phyloP scores from a whole-genome alignment of 1,140 invertebrate species.

The Diuraphis noxia region DNA sequence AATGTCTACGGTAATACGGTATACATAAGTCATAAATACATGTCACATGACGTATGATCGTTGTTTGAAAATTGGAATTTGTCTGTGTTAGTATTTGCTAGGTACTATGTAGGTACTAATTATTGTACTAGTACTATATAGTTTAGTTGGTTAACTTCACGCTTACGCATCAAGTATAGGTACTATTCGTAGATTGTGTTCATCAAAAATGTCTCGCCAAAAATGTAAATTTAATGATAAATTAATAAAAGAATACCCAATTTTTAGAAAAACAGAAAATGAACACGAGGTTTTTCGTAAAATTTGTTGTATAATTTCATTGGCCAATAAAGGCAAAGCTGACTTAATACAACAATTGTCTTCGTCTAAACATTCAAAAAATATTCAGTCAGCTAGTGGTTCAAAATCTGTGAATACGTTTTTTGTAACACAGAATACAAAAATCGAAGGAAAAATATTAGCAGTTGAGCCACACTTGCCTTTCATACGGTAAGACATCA shows the following conservation, averaged over 20 bases:
- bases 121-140: background rate
- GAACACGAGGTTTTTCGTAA: background rate
- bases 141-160: background rate
- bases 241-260: background rate
- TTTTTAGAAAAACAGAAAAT: background rate
- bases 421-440: background rate
- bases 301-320: background rate
- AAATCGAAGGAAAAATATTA: background rate
- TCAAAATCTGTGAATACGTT: background rate
- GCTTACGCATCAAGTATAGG: no score
- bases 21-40: no score
- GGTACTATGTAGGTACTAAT: no score
- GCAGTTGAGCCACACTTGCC: no score
- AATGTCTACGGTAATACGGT: background rate
- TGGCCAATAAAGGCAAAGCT: background rate
- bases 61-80: background rate
- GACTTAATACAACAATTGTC: background rate
- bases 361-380: no score
- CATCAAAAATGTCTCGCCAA: background rate
- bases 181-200: background rate
- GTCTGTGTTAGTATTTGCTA: background rate
- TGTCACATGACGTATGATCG: background rate
- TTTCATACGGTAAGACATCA: background rate
- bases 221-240: background rate
- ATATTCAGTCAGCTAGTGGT: background rate